Base-by-base conservation (phyloP, 2,797 vertebrate genomes). In the Loris lydekkerianus region DNA sequence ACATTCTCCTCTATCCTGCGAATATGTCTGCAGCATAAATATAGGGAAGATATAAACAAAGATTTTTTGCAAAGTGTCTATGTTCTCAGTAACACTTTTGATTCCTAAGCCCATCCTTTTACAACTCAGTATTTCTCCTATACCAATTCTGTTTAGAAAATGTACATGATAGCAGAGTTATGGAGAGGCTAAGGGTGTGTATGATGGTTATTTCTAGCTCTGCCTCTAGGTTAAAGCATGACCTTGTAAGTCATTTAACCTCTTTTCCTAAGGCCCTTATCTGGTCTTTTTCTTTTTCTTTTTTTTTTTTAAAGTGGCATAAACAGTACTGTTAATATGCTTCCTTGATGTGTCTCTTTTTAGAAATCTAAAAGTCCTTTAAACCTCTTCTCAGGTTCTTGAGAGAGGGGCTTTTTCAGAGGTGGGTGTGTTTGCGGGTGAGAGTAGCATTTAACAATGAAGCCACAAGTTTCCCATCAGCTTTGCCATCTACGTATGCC, bases 181-280 rank as follows among this genome's bases (percentile, higher is more conserved):
- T 18, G 15, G 18, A 75, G 37, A 31, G 29, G 31, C 17, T 13
- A 11, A 70, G 27, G 25, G 18, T 13, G 27, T 27, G 29, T 15
- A 9, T 83, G 69, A 23, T 73, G 20, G 37, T 67, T 96, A 92
- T 97, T 92, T 95, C 80, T 49, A 40, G 65, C 61, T 87, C 61
- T 88, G 75, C 84, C 67, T 94, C 77, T 72, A 89, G 67, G 89
- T 73, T 60, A 53, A 37, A 58, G 11, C 3, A 0, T 82, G 84
- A 85, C 65, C 81, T 81, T 81, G 27, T 46, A 92, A 87, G 43
- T 93, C 60, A 84, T 83, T 94, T 49, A 53, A 29, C 18, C 20
- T 65, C 76, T 69, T 90, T 93, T 78, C 20, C 73, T 76, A 69
- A 89, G 58, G 72, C 58, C 56, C 63, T 69, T 53, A 34, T 67